These are phyloP conservation scores for Peromyscus melanophrys DNA, from an alignment of 2,797 vertebrate species.

Conservation along the genomic window DNA sequence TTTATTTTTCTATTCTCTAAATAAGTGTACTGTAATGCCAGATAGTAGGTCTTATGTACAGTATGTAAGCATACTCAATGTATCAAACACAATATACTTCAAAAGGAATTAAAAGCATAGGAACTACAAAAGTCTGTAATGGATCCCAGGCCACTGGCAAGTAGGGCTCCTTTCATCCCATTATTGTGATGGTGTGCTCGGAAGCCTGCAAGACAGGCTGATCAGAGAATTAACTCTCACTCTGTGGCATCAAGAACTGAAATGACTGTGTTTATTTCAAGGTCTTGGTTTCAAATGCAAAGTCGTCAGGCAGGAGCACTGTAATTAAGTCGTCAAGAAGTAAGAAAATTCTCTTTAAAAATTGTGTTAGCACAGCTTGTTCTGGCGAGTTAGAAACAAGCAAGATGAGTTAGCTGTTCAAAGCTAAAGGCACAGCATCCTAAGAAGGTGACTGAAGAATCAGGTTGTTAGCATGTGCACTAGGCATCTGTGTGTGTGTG, in stretches of 20 bases:
- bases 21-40: conserved; percentile 5
- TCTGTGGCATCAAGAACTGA: conserved; percentile 58
- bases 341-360: conserved; percentile 68
- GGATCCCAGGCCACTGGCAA: conserved; percentile 9
- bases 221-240: conserved; percentile 66
- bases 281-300: conserved; percentile 77
- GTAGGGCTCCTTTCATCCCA: conserved; percentile 41
- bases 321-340: conserved; percentile 77
- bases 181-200: not conserved
- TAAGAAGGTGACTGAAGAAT: not conserved
- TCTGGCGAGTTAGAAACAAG: conserved; percentile 58
- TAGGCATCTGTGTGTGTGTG: not conserved
- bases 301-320: conserved; percentile 65
- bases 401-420: conserved; percentile 58
- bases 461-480: not conserved
- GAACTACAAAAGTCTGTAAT: conserved; percentile 12
- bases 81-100: conserved; percentile 16
- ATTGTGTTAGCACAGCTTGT: conserved; percentile 36
- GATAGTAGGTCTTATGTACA: not conserved
- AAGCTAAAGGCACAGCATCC: conserved; percentile 50
- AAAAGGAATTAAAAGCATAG: conserved; percentile 43
- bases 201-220: not conserved
- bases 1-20: conserved; percentile 14
- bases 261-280: conserved; percentile 80
- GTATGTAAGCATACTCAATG: not conserved